Evolutionary conservation across 1,140 invertebrate genomes (phyloP), one percentile per base, ranked within the genome.

Genomic region (Papilio dardanus): DNA sequence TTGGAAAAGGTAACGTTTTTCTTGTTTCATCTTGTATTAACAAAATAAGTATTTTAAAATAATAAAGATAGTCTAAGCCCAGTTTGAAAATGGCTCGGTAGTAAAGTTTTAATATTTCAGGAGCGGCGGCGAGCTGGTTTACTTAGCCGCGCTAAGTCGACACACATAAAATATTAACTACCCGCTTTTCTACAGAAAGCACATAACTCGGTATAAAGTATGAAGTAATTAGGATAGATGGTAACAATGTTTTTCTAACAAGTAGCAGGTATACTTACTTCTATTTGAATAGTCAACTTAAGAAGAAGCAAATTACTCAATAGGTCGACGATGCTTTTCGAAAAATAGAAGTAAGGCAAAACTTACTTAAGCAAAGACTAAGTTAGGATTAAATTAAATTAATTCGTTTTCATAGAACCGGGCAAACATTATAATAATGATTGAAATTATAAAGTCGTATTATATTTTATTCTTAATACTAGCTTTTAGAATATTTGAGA

Each of bases 31-130:
- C 21, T 28, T 54, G 50, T 54, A 16, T 46, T 46, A 62, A 24
- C 8, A 65, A 16, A 30, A 65, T 14, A 67, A 21, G 24, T 12
- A 12, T 68, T 68, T 28, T 37, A 40, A 68, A 40, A 35, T 33
- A 40, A 40, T 24, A 40, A 37, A 40, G 35, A 68, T 40, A 40
- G 10, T 12, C 67, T 73, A n/a, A n/a, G 28, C 71, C 1, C n/a
- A 28, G 40, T 28, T 31, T 73, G 71, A 54, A 73, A 73, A 73
- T 73, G 46, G 31, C 28, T 73, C 46, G 28, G 71, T 35, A 54
- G 67, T 69, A 69, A 69, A 30, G 71, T 33, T 73, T 73, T 54
- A 73, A 73, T 73, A 73, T 73, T 73, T 73, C 10, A 73, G 69
- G 46, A 46, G 42, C 69, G 42, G 42, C 31, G 69, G 42, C 46